Percentiles rank a stretch among this genome's conserved stretches.
phyloP scores from a whole-genome alignment of 2,113 vertebrate species.

The Entosphenus tridentatus region DNA sequence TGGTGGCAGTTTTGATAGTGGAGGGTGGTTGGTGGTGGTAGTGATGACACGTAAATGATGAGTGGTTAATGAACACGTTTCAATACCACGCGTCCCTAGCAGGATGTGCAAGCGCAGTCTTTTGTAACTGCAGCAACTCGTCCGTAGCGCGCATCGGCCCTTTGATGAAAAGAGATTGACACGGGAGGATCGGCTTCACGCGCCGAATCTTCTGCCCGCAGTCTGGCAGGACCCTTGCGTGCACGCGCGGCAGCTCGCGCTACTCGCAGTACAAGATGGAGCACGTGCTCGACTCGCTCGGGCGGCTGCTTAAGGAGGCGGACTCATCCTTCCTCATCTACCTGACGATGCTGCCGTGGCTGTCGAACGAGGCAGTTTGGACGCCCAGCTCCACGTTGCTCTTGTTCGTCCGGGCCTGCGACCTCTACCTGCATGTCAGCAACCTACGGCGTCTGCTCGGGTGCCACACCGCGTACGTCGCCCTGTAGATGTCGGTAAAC shows the following conservation, averaged over 20 bases:
- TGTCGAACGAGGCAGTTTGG: conserved; percentile 17
- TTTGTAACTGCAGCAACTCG: too few relatives aligned
- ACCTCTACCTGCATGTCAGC: conserved; percentile 19
- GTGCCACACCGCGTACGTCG: conserved; percentile 22
- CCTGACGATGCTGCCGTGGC: conserved; percentile 23
- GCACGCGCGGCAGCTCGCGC: conserved; percentile 18
- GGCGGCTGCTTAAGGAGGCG: conserved; percentile 13
- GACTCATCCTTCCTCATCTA: conserved; percentile 25
- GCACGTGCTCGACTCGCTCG: conserved; percentile 21
- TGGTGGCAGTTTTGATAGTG: too few relatives aligned
- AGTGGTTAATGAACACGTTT: too few relatives aligned
- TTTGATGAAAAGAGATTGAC: too few relatives aligned
- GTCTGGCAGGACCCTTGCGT: too few relatives aligned
- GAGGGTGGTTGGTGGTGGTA: too few relatives aligned
- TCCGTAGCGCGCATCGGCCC: too few relatives aligned
- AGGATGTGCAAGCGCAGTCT: too few relatives aligned
- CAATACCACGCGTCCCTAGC: too few relatives aligned
- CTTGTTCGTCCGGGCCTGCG: conserved; percentile 19
- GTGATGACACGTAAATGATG: too few relatives aligned
- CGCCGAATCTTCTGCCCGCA: too few relatives aligned
- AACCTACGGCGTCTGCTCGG: conserved; percentile 23
- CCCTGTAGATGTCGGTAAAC: conserved; percentile 9
- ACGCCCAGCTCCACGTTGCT: not conserved
- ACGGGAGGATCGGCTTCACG: too few relatives aligned
- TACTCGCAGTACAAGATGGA: conserved; percentile 29